These are phyloP conservation scores for Dendrolimus kikuchii DNA, from an alignment of 1,140 invertebrate species.

Conservation along the genomic window DNA sequence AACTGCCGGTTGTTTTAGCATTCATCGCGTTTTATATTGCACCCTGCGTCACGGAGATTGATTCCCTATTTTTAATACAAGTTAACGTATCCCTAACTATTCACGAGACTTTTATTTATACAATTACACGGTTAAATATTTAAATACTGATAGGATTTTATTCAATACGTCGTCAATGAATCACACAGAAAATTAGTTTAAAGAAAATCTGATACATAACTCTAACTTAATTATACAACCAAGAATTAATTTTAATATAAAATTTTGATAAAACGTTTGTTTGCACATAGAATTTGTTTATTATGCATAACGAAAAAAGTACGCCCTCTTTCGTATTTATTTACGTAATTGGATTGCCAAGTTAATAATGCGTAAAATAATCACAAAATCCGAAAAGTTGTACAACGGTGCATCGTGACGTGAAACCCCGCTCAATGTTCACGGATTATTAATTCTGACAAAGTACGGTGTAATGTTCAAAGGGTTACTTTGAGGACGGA, in stretches of 20 bases:
- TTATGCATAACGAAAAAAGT: too few relatives aligned
- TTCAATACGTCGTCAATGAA: too few relatives aligned
- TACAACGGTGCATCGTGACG: conserved; percentile 24
- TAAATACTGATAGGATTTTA: too few relatives aligned
- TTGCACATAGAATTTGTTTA: too few relatives aligned
- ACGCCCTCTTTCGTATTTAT: conserved; percentile 15
- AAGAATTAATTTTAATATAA: too few relatives aligned
- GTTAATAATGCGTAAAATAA: conserved; percentile 70
- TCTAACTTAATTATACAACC: too few relatives aligned
- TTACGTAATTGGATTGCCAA: conserved; percentile 62
- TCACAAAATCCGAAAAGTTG: conserved; percentile 61
- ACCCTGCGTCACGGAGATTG: conserved; percentile 34
- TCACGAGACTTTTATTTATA: too few relatives aligned
- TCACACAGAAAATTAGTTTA: too few relatives aligned
- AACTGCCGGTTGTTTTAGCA: conserved; percentile 66
- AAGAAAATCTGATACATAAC: too few relatives aligned
- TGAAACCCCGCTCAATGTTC: conserved; percentile 35
- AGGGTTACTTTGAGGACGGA: conserved; percentile 50
- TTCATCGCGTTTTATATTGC: conserved; percentile 48
- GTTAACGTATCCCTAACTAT: conserved; percentile 25
- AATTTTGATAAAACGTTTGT: too few relatives aligned
- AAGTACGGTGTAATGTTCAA: conserved; percentile 46
- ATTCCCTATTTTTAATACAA: conserved; percentile 43
- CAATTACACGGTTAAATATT: too few relatives aligned
- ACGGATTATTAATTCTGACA: conserved; percentile 68